These are phyloP conservation scores for Trachelus troglodyta DNA, from an alignment of 2,888 invertebrate genomes.

Conservation along the genomic window DNA sequence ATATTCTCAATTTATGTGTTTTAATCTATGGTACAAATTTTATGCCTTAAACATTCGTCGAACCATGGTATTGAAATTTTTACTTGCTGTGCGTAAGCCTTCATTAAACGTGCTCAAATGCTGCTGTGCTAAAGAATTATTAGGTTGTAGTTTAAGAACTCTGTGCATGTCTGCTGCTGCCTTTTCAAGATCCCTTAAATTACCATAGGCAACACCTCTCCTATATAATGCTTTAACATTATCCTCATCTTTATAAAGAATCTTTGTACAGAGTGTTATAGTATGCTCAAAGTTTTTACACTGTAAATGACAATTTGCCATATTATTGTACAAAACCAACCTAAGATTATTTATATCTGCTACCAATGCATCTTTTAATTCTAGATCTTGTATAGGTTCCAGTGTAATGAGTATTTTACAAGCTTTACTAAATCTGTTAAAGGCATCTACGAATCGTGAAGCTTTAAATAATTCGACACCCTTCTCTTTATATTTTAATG, in stretches of 20 bases:
- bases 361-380: slow-evolving; percentile 67
- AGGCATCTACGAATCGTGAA: slow-evolving; percentile 75
- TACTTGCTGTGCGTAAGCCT: slow-evolving; percentile 72
- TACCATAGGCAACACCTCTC: slow-evolving; percentile 67
- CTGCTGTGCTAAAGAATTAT: slow-evolving; percentile 73
- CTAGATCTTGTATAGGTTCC: slow-evolving; percentile 66
- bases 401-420: slow-evolving; percentile 79
- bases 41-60: slow-evolving; percentile 68
- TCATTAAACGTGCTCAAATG: slow-evolving; percentile 71
- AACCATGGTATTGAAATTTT: slow-evolving; percentile 71
- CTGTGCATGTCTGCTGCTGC: slow-evolving; percentile 73
- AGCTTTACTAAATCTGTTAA: slow-evolving; percentile 78
- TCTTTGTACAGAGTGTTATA: slow-evolving; percentile 71
- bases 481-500: slow-evolving; percentile 69
- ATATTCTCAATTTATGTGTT: slow-evolving; percentile 2
- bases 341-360: slow-evolving; percentile 71
- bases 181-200: slow-evolving; percentile 74
- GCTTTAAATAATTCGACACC: slow-evolving; percentile 76
- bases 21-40: neutral
- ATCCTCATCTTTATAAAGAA: slow-evolving; percentile 61
- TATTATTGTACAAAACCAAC: slow-evolving; percentile 80
- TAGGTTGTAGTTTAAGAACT: slow-evolving; percentile 72
- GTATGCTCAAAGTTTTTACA: slow-evolving; percentile 76
- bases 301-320: slow-evolving; percentile 84
- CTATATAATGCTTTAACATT: slow-evolving; percentile 70